Percentiles rank a stretch among this genome's conserved stretches.
These are phyloP conservation scores for Equus quagga DNA, from an alignment of 2,113 vertebrate species.

Conservation along the genomic window DNA sequence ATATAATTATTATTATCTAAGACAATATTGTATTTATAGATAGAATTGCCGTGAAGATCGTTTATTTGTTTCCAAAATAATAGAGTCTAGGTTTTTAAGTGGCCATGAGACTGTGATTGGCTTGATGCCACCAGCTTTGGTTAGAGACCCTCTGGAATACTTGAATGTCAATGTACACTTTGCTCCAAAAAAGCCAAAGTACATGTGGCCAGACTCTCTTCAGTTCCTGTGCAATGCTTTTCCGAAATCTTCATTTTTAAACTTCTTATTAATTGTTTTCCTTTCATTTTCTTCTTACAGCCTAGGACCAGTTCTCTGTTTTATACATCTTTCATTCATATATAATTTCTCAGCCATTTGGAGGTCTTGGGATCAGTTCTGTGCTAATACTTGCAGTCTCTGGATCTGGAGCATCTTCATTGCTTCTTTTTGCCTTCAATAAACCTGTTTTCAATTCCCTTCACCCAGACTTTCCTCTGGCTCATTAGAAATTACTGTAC, in stretches of 20 bases:
- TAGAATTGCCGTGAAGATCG: neutral
- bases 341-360: slow-evolving; percentile 43
- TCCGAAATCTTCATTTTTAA: slow-evolving; percentile 8
- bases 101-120: neutral
- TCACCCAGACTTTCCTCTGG: neutral
- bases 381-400: neutral
- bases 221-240: slow-evolving; percentile 16
- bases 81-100: slow-evolving; percentile 6
- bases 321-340: slow-evolving; percentile 17
- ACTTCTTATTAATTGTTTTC: slow-evolving; percentile 4
- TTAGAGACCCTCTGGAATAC: neutral
- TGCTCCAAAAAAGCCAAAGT: slow-evolving; percentile 8
- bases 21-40: slow-evolving; percentile 1
- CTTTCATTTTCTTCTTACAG: slow-evolving; percentile 32
- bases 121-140: neutral
- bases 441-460: neutral
- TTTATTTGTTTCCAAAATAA: slow-evolving; percentile 52
- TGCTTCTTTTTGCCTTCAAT: slow-evolving; percentile 42
- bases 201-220: slow-evolving; percentile 3
- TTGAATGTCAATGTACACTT: slow-evolving; percentile 36
- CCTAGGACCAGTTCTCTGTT: neutral
- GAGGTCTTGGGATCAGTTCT: slow-evolving; percentile 39
- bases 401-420: neutral
- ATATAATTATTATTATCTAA: slow-evolving; percentile 22
- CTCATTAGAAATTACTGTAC: slow-evolving; percentile 11